Evolutionary conservation across 2,888 invertebrate genomes (phyloP).

Genomic region (Polydesmus complanatus): DNA sequence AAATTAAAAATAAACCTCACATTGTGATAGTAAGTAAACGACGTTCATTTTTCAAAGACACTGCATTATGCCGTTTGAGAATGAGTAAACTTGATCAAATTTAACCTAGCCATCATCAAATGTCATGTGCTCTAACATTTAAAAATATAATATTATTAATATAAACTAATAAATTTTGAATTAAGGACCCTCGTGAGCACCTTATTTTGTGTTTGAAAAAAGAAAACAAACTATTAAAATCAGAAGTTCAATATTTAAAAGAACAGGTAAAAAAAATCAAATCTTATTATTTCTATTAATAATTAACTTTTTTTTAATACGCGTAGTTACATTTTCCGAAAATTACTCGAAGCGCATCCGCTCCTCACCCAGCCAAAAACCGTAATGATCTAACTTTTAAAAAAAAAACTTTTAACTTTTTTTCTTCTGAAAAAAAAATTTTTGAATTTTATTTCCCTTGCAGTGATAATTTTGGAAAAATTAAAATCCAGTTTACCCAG

Average conservation of each 20-base stretch:
- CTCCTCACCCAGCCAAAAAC: constrained; percentile 17
- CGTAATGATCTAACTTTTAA: constrained; percentile 41
- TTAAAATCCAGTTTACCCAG: constrained; percentile 17
- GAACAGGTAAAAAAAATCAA: constrained; percentile 31
- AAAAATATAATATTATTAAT: constrained; percentile 2
- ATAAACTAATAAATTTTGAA: too few species aligned
- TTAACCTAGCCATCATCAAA: too few species aligned
- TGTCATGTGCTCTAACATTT: too few species aligned
- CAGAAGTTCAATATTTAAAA: constrained; percentile 75
- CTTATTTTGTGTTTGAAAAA: constrained; percentile 74
- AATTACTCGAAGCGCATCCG: constrained; percentile 16
- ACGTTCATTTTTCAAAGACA: too few species aligned
- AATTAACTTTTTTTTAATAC: neutral
- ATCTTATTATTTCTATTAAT: too few species aligned
- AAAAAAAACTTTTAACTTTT: neutral
- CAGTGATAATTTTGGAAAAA: constrained; percentile 18
- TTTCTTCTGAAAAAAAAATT: too few species aligned
- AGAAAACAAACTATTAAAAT: constrained; percentile 68
- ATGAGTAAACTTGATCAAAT: too few species aligned
- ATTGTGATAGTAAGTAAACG: constrained; percentile 90
- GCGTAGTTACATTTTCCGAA: constrained; percentile 8
- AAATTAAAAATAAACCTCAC: constrained; percentile 80
- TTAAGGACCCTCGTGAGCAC: constrained; percentile 78
- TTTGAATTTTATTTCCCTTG: neutral
- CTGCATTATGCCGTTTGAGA: too few species aligned